phyloP scores from a whole-genome alignment of 2,113 vertebrate species.

The Tachysurus vachellii region DNA sequence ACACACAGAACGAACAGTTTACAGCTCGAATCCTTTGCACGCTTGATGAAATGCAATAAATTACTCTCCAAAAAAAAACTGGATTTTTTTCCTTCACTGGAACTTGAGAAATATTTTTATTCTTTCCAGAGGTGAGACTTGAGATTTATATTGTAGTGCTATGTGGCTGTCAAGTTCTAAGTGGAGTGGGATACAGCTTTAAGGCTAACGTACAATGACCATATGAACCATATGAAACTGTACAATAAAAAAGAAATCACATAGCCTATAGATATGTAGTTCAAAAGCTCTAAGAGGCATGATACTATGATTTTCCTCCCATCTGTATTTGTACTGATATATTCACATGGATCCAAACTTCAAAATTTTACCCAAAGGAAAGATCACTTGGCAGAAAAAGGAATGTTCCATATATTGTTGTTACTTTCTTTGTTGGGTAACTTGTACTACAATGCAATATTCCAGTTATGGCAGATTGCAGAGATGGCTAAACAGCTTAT shows the following conservation, averaged over 20 bases:
- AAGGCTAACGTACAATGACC: constrained; percentile 26
- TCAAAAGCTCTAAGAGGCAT: constrained; percentile 6
- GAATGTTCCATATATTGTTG: constrained; percentile 17
- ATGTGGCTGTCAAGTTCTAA: constrained; percentile 44
- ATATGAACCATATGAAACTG: constrained; percentile 12
- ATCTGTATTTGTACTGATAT: constrained; percentile 34
- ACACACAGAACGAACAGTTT: constrained; percentile 51
- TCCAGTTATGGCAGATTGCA: constrained; percentile 24
- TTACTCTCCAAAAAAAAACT: constrained; percentile 43
- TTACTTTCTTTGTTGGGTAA: constrained; percentile 17
- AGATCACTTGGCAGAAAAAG: constrained; percentile 27
- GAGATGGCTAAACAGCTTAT: not conserved
- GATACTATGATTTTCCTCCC: constrained; percentile 22
- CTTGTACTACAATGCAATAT: constrained; percentile 29
- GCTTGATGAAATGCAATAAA: constrained; percentile 58
- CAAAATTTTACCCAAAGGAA: constrained; percentile 44
- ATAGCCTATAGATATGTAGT: constrained; percentile 22
- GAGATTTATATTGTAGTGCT: constrained; percentile 49
- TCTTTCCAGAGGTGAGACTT: constrained; percentile 52
- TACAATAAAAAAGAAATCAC: not conserved
- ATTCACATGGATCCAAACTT: constrained; percentile 12
- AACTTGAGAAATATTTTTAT: constrained; percentile 56
- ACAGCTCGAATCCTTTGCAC: constrained; percentile 55
- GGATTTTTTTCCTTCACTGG: constrained; percentile 40
- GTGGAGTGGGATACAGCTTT: constrained; percentile 30